Base-by-base conservation (phyloP, 92 coral and sea anemone genomes). In the Umimayanthus kanabou region DNA sequence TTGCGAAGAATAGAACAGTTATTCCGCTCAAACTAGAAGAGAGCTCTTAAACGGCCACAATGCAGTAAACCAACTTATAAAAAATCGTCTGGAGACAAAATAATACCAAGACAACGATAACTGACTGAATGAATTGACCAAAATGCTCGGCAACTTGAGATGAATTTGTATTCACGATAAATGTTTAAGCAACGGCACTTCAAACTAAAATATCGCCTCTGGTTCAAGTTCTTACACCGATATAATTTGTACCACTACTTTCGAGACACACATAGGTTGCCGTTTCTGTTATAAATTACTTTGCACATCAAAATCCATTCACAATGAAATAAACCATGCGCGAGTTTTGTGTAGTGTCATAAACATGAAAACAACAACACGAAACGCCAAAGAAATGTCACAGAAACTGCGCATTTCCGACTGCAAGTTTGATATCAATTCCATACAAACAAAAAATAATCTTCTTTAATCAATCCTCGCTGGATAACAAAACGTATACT, bases 291-390 rank as follows among this genome's bases (percentile, higher is more conserved):
- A 22, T 69, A 26, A 69, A n/a, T 69, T 69, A n/a, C n/a, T 69
- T 69, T 69, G 73, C 37, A 69, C 73, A 69, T 69, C 73, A 69
- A 69, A 22, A n/a, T 69, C 37, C 37, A 69, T 25, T n/a, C 73
- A 25, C 73, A 69, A 4, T 69, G 73, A 69, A 69, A 69, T n/a
- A 37, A n/a, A 69, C 73, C 28, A 69, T 30, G 9, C 6, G 73
- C 73, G 73, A n/a, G 39, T 26, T n/a, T 45, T 45, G 25, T 37
- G 73, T 6, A 69, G 73, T 69, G 14, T 3, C 73, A 69, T 30
- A 30, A 25, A 25, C 73, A 69, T 4, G 73, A 69, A 69, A 69
- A 69, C 30, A 25, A 67, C 73, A 69, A 69, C 73, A 69, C 29
- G 30, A 25, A 25, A 25, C 73, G 73, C 73, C 73, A 69, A 25